phyloP scores from a whole-genome alignment of 2,888 invertebrate genomes.

The Entomobrya proxima region DNA sequence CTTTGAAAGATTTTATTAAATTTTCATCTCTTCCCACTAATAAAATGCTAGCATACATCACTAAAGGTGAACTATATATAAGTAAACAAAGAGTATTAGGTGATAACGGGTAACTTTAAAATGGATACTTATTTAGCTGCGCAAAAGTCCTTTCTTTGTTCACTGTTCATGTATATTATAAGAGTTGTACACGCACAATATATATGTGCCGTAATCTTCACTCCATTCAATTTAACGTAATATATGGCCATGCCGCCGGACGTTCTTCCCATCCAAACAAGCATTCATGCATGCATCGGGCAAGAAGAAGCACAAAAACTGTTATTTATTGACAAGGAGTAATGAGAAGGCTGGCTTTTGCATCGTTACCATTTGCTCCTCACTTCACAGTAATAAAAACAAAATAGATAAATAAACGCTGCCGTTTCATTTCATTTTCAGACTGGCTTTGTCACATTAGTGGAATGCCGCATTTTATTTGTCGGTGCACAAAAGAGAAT shows the following conservation, averaged over 20 bases:
- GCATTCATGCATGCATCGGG: background rate
- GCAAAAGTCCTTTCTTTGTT: too few species aligned
- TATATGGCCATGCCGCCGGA: conserved; percentile 12
- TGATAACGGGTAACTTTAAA: too few species aligned
- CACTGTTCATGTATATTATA: too few species aligned
- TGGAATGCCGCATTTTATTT: background rate
- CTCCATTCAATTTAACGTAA: background rate
- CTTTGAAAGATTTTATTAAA: conserved; percentile 42
- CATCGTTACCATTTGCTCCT: conserved; percentile 43
- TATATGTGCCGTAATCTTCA: too few species aligned
- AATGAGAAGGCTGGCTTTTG: conserved; percentile 42
- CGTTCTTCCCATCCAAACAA: background rate
- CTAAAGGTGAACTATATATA: too few species aligned
- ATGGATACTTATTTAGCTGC: too few species aligned
- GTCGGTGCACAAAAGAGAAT: background rate
- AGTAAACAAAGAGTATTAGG: too few species aligned
- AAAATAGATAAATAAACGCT: background rate
- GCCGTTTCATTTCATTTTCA: conserved; percentile 22
- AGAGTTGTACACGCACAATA: too few species aligned
- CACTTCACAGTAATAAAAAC: background rate
- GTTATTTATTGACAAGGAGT: conserved; percentile 49
- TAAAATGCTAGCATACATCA: too few species aligned
- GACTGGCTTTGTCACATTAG: conserved; percentile 46
- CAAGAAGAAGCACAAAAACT: background rate
- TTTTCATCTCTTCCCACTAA: conserved; percentile 3